Conservation (phyloP, 2,888 invertebrate species). For the Leucophenga montana region DNA sequence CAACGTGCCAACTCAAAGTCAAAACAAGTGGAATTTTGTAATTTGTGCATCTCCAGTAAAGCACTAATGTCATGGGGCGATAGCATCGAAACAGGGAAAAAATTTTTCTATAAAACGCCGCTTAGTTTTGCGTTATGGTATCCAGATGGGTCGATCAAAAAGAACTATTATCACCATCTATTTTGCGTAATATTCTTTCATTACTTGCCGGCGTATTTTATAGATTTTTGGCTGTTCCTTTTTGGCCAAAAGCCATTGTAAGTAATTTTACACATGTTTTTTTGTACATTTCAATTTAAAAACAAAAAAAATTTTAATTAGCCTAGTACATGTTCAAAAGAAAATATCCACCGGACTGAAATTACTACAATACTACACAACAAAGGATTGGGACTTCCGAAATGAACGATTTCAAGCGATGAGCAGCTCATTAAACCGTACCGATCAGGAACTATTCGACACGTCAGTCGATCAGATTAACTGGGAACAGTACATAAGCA, state of each 20-base stretch:
- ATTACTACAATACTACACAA: conserved; percentile 84
- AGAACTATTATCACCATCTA: conserved; percentile 79
- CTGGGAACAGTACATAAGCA: conserved; percentile 80
- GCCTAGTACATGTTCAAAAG: conserved; percentile 77
- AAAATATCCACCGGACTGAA: conserved; percentile 77
- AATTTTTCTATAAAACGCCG: conserved; percentile 79
- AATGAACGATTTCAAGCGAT: conserved; percentile 78
- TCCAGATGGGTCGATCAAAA: conserved; percentile 83
- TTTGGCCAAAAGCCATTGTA: conserved; percentile 86
- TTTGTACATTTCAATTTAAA: too few relatives aligned
- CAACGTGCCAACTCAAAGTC: conserved; percentile 73
- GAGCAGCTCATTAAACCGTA: conserved; percentile 74
- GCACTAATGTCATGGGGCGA: conserved; percentile 90
- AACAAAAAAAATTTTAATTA: conserved; percentile 55
- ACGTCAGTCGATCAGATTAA: conserved; percentile 75
- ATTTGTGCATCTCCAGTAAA: conserved; percentile 84
- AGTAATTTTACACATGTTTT: conserved; percentile 70
- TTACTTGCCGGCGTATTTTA: conserved; percentile 83
- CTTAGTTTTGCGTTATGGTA: conserved; percentile 86
- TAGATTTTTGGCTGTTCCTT: conserved; percentile 80
- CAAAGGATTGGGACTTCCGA: conserved; percentile 84
- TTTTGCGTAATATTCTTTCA: conserved; percentile 82
- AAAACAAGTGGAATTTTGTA: conserved; percentile 73
- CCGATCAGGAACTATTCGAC: conserved; percentile 78
- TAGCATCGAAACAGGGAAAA: conserved; percentile 80